Percentiles rank a stretch among this genome's conserved stretches.
Evolutionary conservation across 2,113 vertebrate species (phyloP).

Genomic region (Rhinolophus ferrumequinum): DNA sequence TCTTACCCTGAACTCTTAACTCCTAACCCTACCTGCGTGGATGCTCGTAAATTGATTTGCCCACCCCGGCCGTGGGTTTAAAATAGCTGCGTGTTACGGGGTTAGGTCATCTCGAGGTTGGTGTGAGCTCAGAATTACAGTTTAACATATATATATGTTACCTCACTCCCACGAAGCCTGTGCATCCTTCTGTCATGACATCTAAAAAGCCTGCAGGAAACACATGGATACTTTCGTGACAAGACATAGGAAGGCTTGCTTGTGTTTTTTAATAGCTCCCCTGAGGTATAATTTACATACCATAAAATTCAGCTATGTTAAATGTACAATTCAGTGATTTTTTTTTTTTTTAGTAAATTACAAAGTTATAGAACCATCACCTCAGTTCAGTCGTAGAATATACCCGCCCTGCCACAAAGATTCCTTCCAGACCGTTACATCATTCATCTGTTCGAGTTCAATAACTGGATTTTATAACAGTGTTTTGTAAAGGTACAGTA

Average conservation of each 20-base stretch:
- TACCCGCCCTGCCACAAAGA: too few relatives aligned
- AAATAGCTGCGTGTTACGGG: not conserved
- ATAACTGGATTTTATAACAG: not conserved
- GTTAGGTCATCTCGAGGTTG: not conserved
- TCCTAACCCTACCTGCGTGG: not conserved
- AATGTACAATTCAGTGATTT: accelerated
- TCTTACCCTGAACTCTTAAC: not conserved
- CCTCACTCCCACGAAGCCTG: accelerated
- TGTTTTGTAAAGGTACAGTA: not conserved
- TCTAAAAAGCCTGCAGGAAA: accelerated
- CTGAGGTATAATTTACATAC: not conserved
- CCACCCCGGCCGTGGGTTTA: not conserved
- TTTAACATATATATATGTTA: too few relatives aligned
- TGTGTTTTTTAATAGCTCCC: not conserved
- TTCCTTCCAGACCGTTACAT: accelerated
- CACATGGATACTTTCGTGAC: accelerated
- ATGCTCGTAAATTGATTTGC: not conserved
- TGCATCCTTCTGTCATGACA: accelerated
- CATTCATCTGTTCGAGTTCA: not conserved
- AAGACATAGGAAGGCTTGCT: not conserved
- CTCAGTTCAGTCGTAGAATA: accelerated
- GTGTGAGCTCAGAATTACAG: not conserved
- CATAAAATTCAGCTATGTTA: not conserved
- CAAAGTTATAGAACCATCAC: not conserved
- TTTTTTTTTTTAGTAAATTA: not conserved